phyloP scores from a whole-genome alignment of 2,797 vertebrate genomes.

The Tokudaia tokunoshimensis region DNA sequence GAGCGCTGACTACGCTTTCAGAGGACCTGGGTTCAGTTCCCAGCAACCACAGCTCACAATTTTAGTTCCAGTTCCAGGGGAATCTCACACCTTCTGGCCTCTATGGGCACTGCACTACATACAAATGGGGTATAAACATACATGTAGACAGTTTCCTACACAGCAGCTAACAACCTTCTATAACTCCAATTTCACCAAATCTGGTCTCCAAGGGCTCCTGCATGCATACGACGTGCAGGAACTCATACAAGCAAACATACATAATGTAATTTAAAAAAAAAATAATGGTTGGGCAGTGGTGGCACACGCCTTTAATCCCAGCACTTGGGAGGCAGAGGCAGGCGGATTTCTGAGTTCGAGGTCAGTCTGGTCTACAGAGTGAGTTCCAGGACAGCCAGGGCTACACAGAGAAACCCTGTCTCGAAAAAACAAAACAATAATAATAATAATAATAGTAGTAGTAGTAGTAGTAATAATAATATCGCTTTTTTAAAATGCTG shows the following conservation, averaged over 20 bases:
- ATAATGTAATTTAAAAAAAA: background rate
- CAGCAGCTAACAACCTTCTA: background rate
- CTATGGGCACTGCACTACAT: background rate
- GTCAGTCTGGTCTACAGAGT: no score
- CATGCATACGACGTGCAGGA: rapidly evolving
- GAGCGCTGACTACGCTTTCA: background rate
- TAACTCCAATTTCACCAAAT: background rate
- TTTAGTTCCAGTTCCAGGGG: background rate
- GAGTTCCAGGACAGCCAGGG: no score
- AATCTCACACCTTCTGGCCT: background rate
- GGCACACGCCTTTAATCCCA: no score
- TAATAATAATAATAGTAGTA: background rate
- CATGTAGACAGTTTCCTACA: background rate
- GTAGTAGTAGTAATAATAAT: background rate
- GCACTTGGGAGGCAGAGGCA: no score
- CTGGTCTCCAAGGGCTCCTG: background rate
- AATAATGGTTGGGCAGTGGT: no score
- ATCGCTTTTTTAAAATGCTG: background rate
- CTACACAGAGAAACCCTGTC: no score
- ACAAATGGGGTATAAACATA: background rate
- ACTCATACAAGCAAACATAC: background rate
- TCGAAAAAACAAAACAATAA: no score
- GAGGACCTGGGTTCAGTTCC: background rate
- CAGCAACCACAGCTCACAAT: background rate
- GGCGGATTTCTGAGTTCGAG: no score